Conservation (phyloP, 2,797 vertebrate genomes). For the Sylvia borin region DNA sequence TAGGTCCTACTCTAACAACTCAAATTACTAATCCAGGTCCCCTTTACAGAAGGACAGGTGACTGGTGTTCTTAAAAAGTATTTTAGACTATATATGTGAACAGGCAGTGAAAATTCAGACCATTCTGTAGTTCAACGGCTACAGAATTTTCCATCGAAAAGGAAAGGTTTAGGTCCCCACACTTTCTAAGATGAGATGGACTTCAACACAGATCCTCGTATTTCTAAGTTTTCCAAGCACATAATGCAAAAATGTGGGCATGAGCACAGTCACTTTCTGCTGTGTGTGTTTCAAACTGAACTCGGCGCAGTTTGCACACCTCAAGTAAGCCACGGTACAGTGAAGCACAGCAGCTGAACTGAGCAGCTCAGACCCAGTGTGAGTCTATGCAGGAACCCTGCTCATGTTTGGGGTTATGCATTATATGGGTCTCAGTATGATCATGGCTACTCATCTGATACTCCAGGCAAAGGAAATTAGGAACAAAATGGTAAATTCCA, state of each 20-base stretch:
- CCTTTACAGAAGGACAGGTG: not conserved
- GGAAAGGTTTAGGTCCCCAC: not conserved
- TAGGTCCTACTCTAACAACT: not conserved
- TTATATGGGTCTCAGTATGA: too few relatives aligned
- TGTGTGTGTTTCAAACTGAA: not conserved
- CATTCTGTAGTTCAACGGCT: not conserved
- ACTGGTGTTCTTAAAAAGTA: not conserved
- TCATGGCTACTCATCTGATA: not conserved
- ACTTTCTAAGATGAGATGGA: not conserved
- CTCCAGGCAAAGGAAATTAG: not conserved
- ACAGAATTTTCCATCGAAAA: not conserved
- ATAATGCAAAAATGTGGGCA: not conserved
- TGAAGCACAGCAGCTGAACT: not conserved
- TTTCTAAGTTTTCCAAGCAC: not conserved
- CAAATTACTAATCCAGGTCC: not conserved
- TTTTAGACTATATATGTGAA: not conserved
- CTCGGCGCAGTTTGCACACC: fast-evolving
- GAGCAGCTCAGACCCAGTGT: not conserved
- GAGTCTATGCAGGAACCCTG: not conserved
- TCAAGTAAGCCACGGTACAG: not conserved
- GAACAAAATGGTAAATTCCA: not conserved
- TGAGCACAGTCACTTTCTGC: not conserved
- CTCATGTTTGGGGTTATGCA: not conserved
- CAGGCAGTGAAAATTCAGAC: not conserved
- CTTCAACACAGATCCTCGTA: not conserved